Conservation (phyloP, 1,140 invertebrate genomes). For the Onthophagus taurus region DNA sequence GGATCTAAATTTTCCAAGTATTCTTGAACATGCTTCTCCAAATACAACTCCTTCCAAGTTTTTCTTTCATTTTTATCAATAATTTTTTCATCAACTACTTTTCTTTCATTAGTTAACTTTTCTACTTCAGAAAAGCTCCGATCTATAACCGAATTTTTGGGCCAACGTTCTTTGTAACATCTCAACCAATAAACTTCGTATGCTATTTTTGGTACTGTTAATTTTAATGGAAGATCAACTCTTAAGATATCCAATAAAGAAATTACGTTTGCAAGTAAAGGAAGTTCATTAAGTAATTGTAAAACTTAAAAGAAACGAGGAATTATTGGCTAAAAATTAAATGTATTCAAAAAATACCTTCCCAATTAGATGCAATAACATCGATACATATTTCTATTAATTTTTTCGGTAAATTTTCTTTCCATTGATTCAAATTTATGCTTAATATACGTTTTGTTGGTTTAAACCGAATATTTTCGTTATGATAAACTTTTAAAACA, state of each 20-base stretch:
- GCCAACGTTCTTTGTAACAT: slow-evolving; percentile 38
- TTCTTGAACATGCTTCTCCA: slow-evolving; percentile 40
- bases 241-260: slow-evolving; percentile 38
- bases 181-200: slow-evolving; percentile 43
- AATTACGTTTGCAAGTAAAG: slow-evolving; percentile 1
- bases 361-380: background rate
- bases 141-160: slow-evolving; percentile 22
- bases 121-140: slow-evolving; percentile 12
- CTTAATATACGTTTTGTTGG: slow-evolving; percentile 5
- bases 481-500: slow-evolving; percentile 2
- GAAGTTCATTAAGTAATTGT: slow-evolving; percentile 3
- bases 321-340: slow-evolving; percentile 6
- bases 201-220: slow-evolving; percentile 40
- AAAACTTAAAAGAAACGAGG: too few relatives aligned
- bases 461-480: slow-evolving; percentile 2
- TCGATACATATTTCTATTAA: slow-evolving; percentile 5
- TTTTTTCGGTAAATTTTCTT: background rate
- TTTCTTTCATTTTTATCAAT: slow-evolving; percentile 19
- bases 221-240: slow-evolving; percentile 37
- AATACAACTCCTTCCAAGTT: slow-evolving; percentile 40
- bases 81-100: background rate
- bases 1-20: slow-evolving; percentile 42
- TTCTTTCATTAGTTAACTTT: background rate
- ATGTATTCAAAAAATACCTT: background rate
- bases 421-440: slow-evolving; percentile 9